phyloP scores from a whole-genome alignment of 2,888 invertebrate genomes.

The Scaptomyza flava region DNA sequence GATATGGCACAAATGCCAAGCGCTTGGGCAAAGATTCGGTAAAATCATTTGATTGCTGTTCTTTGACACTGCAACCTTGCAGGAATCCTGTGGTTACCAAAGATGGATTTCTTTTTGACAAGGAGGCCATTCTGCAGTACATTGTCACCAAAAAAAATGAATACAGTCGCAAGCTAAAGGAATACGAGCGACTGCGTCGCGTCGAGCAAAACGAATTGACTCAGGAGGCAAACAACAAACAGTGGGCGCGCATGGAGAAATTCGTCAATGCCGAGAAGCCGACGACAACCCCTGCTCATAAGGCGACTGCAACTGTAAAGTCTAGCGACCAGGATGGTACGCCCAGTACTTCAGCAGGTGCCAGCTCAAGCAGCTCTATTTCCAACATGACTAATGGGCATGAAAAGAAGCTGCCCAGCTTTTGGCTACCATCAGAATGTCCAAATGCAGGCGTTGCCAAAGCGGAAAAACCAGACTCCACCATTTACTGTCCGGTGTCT shows the following conservation, averaged over 20 bases:
- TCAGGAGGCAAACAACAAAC: constrained; percentile 84
- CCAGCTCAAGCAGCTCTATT: constrained; percentile 36
- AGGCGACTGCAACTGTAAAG: constrained; percentile 45
- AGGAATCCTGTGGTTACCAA: constrained; percentile 95
- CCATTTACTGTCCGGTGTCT: constrained; percentile 92
- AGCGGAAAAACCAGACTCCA: constrained; percentile 88
- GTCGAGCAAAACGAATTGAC: constrained; percentile 89
- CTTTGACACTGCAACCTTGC: constrained; percentile 97
- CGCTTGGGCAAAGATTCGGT: constrained; percentile 90
- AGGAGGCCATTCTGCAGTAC: constrained; percentile 97
- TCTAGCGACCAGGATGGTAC: constrained; percentile 18
- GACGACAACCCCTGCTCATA: constrained; percentile 64
- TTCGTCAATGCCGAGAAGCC: constrained; percentile 93
- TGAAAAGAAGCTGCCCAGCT: constrained; percentile 94
- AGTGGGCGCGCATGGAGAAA: constrained; percentile 89
- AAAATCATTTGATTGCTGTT: constrained; percentile 98
- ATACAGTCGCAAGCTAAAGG: constrained; percentile 94
- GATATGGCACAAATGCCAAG: constrained; percentile 91
- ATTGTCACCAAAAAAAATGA: constrained; percentile 97
- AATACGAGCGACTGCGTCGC: constrained; percentile 94
- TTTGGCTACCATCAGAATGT: constrained; percentile 98
- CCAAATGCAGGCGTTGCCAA: constrained; percentile 91
- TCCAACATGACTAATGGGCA: constrained; percentile 92
- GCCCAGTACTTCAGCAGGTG: constrained; percentile 39
- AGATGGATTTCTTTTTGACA: constrained; percentile 98